Evolutionary conservation across 2,888 invertebrate species (phyloP).

Genomic region (Aplocera efformata): DNA sequence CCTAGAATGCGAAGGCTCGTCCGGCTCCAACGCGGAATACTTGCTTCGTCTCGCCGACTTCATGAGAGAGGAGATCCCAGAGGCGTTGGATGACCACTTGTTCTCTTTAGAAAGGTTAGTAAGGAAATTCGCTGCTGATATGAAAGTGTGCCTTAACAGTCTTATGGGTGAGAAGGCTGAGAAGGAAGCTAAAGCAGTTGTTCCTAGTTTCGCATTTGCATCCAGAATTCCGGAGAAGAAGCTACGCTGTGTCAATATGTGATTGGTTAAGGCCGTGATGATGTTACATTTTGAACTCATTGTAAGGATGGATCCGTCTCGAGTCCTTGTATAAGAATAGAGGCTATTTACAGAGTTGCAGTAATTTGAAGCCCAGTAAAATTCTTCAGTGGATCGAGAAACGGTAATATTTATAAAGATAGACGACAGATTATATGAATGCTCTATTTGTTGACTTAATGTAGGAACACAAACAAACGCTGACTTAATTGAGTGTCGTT

Average conservation of each 20-base stretch:
- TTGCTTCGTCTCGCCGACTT: conserved; percentile 89
- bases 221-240: conserved; percentile 86
- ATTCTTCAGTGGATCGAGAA: too few species aligned
- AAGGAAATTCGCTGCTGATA: conserved; percentile 66
- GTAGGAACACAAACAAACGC: too few species aligned
- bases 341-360: too few species aligned
- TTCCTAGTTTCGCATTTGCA: conserved; percentile 83
- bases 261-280: conserved; percentile 41
- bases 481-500: too few species aligned
- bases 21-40: conserved; percentile 96
- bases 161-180: conserved; percentile 71
- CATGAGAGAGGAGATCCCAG: conserved; percentile 88
- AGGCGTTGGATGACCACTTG: conserved; percentile 87
- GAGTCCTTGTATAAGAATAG: too few species aligned
- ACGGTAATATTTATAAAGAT: too few species aligned
- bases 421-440: too few species aligned
- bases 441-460: too few species aligned
- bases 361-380: too few species aligned
- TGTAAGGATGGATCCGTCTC: too few species aligned
- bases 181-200: conserved; percentile 61
- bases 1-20: conserved; percentile 86
- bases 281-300: too few species aligned
- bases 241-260: conserved; percentile 89
- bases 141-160: conserved; percentile 78
- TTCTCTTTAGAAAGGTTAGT: conserved; percentile 87